Percentiles rank a stretch among this genome's conserved stretches.
Conservation (phyloP, 2,888 invertebrate genomes). For the Corbicula japonica region DNA sequence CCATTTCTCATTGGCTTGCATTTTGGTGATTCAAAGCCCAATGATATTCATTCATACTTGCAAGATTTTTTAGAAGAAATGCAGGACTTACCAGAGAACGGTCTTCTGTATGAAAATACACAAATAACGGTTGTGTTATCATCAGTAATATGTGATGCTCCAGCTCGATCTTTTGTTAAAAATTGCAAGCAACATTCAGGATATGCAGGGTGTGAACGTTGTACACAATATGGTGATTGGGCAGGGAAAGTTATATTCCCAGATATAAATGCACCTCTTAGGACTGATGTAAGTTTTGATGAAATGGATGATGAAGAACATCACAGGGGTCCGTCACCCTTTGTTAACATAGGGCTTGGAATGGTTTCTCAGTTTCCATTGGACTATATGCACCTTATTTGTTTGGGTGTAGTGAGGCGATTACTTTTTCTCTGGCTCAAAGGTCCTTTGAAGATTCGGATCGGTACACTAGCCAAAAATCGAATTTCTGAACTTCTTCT, state of each 20-base stretch:
- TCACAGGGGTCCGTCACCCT: slow-evolving; percentile 63
- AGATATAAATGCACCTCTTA: slow-evolving; percentile 43
- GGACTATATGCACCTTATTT: slow-evolving; percentile 82
- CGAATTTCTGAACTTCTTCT: too few relatives aligned
- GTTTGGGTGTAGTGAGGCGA: slow-evolving; percentile 77
- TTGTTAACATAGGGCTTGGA: slow-evolving; percentile 58
- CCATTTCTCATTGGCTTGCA: too few relatives aligned
- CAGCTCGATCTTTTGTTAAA: slow-evolving; percentile 38
- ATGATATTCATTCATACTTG: too few relatives aligned
- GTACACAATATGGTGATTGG: slow-evolving; percentile 24
- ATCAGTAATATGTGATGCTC: slow-evolving; percentile 35
- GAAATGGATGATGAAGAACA: slow-evolving; percentile 59
- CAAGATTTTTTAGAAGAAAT: too few relatives aligned
- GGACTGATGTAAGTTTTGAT: slow-evolving; percentile 60
- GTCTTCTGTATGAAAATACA: too few relatives aligned
- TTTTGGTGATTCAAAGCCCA: too few relatives aligned
- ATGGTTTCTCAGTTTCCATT: slow-evolving; percentile 75
- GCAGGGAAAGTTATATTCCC: slow-evolving; percentile 59
- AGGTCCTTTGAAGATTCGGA: slow-evolving; percentile 57
- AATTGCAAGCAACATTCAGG: slow-evolving; percentile 26
- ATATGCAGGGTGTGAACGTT: slow-evolving; percentile 47
- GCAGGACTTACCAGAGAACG: too few relatives aligned
- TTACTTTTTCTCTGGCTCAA: slow-evolving; percentile 73
- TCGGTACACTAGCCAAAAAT: slow-evolving; percentile 24
- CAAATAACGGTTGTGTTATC: too few relatives aligned